Conservation (phyloP, 2,113 vertebrate species). For the Astatotilapia flaviijosephi region DNA sequence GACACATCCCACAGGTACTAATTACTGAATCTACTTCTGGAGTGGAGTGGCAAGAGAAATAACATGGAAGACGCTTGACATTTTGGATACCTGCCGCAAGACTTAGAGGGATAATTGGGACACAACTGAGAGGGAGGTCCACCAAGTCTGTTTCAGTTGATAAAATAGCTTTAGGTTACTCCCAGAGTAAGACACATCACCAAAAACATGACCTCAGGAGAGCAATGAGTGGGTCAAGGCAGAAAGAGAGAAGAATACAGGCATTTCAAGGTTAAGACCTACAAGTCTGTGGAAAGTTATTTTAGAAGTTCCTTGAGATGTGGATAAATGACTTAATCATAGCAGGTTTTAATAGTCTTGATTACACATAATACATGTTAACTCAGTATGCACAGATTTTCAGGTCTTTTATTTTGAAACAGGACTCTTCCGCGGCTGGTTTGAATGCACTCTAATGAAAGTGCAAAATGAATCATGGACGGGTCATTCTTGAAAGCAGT, state of each 20-base stretch:
- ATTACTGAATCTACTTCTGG: constrained; percentile 62
- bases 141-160: constrained; percentile 54
- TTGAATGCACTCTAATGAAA: constrained; percentile 4
- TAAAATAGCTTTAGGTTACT: constrained; percentile 64
- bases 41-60: constrained; percentile 49
- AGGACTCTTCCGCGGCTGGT: background rate
- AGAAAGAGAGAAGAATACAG: background rate
- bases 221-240: constrained; percentile 25
- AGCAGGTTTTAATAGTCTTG: constrained; percentile 55
- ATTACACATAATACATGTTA: constrained; percentile 51
- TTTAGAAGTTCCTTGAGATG: constrained; percentile 57
- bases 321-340: constrained; percentile 64
- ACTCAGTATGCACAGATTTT: constrained; percentile 48
- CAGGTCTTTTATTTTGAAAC: constrained; percentile 64
- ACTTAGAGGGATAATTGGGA: constrained; percentile 71
- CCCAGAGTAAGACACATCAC: constrained; percentile 33
- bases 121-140: constrained; percentile 63
- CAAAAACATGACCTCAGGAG: constrained; percentile 51
- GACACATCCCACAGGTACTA: constrained; percentile 75
- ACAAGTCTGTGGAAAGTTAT: constrained; percentile 45
- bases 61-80: constrained; percentile 69
- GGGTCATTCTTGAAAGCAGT: background rate
- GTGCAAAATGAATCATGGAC: constrained; percentile 15
- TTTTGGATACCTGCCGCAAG: constrained; percentile 66
- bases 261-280: constrained; percentile 37